These are phyloP conservation scores for Bombus ignitus DNA, from an alignment of 1,140 invertebrate genomes.

Conservation along the genomic window DNA sequence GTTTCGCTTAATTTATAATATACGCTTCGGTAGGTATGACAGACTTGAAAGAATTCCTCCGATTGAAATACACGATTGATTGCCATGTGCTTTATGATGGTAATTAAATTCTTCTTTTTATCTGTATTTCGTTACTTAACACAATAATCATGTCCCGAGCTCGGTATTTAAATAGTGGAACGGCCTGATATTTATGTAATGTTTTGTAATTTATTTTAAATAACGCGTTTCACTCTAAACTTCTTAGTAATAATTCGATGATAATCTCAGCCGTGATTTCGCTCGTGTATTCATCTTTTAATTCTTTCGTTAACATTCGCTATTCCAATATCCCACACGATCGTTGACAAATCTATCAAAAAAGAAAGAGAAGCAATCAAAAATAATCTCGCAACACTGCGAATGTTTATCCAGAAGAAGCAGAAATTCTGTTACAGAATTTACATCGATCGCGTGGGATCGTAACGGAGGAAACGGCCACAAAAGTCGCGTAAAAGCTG, in stretches of 20 bases:
- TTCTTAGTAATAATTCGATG: neutral
- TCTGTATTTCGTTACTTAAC: no score
- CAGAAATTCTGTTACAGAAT: no score
- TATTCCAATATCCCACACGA: neutral
- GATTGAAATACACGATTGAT: no score
- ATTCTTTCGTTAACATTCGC: neutral
- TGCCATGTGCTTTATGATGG: neutral
- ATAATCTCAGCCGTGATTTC: neutral
- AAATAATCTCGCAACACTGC: neutral
- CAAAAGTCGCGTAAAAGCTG: neutral
- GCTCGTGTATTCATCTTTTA: neutral
- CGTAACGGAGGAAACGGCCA: neutral
- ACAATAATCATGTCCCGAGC: neutral
- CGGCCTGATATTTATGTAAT: neutral
- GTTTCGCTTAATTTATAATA: no score
- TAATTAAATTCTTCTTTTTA: neutral
- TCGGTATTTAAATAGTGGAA: neutral
- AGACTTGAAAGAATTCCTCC: no score
- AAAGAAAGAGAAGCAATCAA: neutral
- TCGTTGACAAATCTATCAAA: neutral
- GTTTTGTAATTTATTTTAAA: neutral
- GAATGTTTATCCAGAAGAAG: neutral
- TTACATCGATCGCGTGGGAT: neutral
- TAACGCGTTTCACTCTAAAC: accelerated
- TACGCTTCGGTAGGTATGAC: no score